Evolutionary conservation across 2,797 vertebrate species (phyloP).

Genomic region (Brachymystax lenok): DNA sequence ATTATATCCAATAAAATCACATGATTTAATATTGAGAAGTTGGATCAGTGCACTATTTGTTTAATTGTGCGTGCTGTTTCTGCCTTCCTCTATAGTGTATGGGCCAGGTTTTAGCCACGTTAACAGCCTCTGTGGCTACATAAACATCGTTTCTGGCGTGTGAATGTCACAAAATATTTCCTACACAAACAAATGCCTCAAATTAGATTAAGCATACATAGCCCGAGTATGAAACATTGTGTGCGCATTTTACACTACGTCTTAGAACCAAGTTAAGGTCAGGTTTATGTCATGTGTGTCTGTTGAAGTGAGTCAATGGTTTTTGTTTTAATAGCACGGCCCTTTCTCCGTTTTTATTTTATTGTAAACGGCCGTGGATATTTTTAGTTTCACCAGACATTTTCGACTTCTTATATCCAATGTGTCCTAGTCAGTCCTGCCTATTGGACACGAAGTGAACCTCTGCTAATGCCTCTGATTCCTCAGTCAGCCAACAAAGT

Average conservation of each 20-base stretch:
- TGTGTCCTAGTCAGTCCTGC: conserved; percentile 75
- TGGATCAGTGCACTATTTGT: conserved; percentile 71
- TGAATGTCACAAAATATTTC: conserved; percentile 6
- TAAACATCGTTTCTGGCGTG: conserved; percentile 13
- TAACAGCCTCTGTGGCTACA: conserved; percentile 27
- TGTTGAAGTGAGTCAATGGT: conserved; percentile 8
- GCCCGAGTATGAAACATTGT: not conserved
- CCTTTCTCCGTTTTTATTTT: conserved; percentile 18
- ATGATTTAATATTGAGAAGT: conserved; percentile 72
- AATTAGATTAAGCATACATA: not conserved
- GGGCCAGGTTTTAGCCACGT: conserved; percentile 20
- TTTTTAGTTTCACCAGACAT: conserved; percentile 32
- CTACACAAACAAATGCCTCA: not conserved
- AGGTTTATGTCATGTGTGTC: conserved; percentile 6
- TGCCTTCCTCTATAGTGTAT: conserved; percentile 33
- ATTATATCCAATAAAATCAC: conserved; percentile 78
- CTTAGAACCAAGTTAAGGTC: not conserved
- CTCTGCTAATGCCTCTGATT: conserved; percentile 85
- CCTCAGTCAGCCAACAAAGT: conserved; percentile 89
- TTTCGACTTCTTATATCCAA: conserved; percentile 39
- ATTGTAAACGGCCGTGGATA: conserved; percentile 16
- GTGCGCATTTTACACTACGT: not conserved
- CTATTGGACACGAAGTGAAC: conserved; percentile 83
- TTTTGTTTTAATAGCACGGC: conserved; percentile 18
- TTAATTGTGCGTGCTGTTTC: conserved; percentile 70